phyloP scores from a whole-genome alignment of 2,888 invertebrate genomes.

The Apamea crenata region DNA sequence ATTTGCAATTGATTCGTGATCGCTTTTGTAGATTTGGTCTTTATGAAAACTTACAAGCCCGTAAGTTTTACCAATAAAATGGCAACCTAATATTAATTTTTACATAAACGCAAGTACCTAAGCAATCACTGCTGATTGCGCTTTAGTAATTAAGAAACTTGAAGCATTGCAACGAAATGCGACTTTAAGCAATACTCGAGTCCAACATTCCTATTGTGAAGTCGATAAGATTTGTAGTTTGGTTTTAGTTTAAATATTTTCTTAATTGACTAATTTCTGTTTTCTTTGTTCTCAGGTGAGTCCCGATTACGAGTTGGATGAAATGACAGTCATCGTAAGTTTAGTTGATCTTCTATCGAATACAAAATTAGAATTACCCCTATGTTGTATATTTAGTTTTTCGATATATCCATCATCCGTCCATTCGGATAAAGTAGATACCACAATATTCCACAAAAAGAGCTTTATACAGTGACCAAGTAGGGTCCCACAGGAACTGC shows the following conservation, averaged over 20 bases:
- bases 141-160: conserved; percentile 28
- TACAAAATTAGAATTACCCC: background rate
- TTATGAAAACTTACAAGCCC: background rate
- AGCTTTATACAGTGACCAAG: background rate
- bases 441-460: background rate
- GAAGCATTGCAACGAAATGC: conserved; percentile 10
- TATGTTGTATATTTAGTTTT: background rate
- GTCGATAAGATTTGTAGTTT: background rate
- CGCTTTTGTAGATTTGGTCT: background rate
- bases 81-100: conserved; percentile 7
- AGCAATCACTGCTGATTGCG: conserved; percentile 35
- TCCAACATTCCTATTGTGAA: conserved; percentile 1
- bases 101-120: conserved; percentile 14
- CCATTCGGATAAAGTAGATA: background rate
- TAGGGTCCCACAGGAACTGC: background rate
- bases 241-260: background rate
- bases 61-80: conserved; percentile 14
- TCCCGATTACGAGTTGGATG: conserved; percentile 77
- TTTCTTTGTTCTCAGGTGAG: conserved; percentile 82
- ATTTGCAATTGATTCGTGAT: background rate
- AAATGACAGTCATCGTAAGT: conserved; percentile 74
- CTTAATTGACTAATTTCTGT: conserved; percentile 36
- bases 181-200: conserved; percentile 6
- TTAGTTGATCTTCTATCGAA: conserved; percentile 46
- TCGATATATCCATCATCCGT: background rate